Base-by-base conservation (phyloP, 2,888 invertebrate genomes). In the Oeneis ivallda region DNA sequence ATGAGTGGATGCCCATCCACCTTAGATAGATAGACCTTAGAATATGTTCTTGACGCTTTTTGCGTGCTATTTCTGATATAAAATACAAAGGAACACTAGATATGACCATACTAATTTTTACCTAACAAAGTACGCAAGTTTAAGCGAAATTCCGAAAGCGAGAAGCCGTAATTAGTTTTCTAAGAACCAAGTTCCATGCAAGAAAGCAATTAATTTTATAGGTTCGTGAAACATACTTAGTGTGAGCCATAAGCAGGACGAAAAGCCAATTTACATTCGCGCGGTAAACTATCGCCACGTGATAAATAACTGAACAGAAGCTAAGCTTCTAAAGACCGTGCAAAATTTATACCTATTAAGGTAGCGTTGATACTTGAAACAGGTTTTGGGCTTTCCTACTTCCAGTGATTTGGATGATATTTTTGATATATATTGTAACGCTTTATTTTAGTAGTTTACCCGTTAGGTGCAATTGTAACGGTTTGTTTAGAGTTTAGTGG, bases 161-260 rank as follows among this genome's bases (percentile, higher is more conserved):
- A 34, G 39, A 32, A 47, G 15, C 53, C 10, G 19, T 62, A 34
- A 53, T 49, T 17, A 54, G 56, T 58, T 67, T 56, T 53, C 57
- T 65, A 15, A 57, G 61, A 65, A 69, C 47, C 43, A 59, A 39
- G 59, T 64, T 64, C 62, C 64, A 67, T 54, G 64, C 54, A 60
- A 69, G 63, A 60, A 56, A 65, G 58, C 61, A 34, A 62, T 62
- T 62, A 62, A 64, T 50, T 34, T n/a, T 41, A 64, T 10, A 26
- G 26, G 50, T 67, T 65, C 57, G 39, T 57, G 15, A 52, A 61
- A 59, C 13, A 53, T 53, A 52, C 34, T 13, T 57, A 52, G 26
- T 60, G 54, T 65, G 45, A 57, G 54, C 54, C 57, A 57, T 65
- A 61, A 50, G n/a, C 50, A 32, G 62, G 63, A 26, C 65, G 39